Evolutionary conservation across 2,797 vertebrate genomes (phyloP).

Genomic region (Pteronotus mesoamericanus): DNA sequence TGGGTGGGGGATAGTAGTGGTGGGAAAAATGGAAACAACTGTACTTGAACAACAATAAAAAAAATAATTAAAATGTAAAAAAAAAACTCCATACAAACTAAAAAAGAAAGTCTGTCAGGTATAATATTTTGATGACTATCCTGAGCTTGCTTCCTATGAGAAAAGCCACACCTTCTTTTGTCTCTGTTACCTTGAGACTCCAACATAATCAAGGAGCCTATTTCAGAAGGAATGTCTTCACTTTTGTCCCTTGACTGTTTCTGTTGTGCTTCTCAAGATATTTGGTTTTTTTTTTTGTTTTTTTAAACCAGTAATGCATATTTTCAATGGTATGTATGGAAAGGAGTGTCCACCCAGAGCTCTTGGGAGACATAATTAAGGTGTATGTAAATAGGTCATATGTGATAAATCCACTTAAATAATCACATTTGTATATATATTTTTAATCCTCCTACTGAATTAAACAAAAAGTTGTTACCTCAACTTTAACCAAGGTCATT

Average conservation of each 20-base stretch:
- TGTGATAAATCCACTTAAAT: background rate
- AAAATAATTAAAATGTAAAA: too few relatives aligned
- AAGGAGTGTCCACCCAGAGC: background rate
- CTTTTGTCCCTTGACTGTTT: background rate
- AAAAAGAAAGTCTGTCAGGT: background rate
- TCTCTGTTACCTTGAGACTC: background rate
- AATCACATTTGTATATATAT: background rate
- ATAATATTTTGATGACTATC: background rate
- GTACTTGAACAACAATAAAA: too few relatives aligned
- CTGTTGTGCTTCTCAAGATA: background rate
- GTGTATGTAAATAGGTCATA: background rate
- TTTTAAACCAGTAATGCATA: background rate
- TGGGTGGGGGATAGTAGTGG: too few relatives aligned
- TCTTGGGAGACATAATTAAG: background rate
- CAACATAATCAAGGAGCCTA: background rate
- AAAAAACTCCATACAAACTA: too few relatives aligned
- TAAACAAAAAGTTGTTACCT: background rate
- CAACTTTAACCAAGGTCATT: too few relatives aligned
- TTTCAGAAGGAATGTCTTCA: background rate
- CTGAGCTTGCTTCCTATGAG: background rate
- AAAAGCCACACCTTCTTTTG: background rate
- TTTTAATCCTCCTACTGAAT: background rate
- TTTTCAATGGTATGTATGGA: background rate
- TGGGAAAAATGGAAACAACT: too few relatives aligned
- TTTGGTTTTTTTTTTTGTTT: too few relatives aligned